These are phyloP conservation scores for Napeogenes sylphis DNA, from an alignment of 2,888 invertebrate genomes.

Conservation along the genomic window DNA sequence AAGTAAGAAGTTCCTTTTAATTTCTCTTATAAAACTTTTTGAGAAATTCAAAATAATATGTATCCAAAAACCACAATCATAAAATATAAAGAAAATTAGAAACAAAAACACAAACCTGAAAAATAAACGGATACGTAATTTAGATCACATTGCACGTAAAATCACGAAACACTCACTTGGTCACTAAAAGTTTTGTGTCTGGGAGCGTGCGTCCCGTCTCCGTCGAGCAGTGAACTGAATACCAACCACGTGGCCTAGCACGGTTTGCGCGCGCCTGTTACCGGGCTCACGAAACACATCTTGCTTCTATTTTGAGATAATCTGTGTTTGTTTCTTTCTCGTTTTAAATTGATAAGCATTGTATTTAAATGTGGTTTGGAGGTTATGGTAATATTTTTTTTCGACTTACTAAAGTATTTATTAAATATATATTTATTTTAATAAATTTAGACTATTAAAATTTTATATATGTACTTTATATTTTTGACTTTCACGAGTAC, in stretches of 20 bases:
- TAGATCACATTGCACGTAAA: constrained; percentile 10
- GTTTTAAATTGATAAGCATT: constrained; percentile 6
- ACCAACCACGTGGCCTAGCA: constrained; percentile 32
- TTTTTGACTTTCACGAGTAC: too few relatives aligned
- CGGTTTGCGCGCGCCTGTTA: constrained; percentile 51
- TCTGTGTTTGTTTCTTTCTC: constrained; percentile 23
- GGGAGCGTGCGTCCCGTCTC: neutral
- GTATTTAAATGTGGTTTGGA: neutral
- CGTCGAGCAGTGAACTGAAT: constrained; percentile 32
- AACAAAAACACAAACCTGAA: neutral
- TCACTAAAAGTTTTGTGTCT: neutral
- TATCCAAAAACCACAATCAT: too few relatives aligned
- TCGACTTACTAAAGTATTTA: too few relatives aligned
- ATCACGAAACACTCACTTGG: constrained; percentile 40
- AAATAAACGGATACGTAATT: neutral
- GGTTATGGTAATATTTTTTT: neutral
- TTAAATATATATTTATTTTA: too few relatives aligned
- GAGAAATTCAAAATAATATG: too few relatives aligned
- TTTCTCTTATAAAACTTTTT: too few relatives aligned
- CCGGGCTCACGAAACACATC: constrained; percentile 39
- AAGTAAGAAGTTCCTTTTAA: too few relatives aligned
- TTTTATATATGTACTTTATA: neutral
- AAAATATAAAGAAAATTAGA: too few relatives aligned
- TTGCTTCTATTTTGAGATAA: constrained; percentile 6
- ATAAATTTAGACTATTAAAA: too few relatives aligned